Percentiles rank a stretch among this genome's conserved stretches.
Evolutionary conservation across 1,140 invertebrate species (phyloP).

Genomic region (Arion vulgaris): DNA sequence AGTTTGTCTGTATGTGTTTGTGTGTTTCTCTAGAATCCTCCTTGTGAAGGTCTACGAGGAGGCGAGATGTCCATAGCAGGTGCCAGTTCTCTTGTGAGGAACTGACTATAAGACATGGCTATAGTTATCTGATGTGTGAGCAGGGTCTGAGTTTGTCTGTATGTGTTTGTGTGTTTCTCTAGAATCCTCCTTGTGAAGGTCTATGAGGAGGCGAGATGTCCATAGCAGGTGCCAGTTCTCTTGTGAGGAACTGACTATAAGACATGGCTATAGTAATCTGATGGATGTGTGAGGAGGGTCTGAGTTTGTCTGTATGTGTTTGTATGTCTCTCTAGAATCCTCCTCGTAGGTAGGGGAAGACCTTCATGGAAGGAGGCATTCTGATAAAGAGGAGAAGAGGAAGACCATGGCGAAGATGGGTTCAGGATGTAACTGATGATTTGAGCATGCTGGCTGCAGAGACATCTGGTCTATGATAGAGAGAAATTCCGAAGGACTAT

Average conservation of each 20-base stretch:
- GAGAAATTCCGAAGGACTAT: too few species aligned
- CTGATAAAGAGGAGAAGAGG: too few species aligned
- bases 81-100: constrained; percentile 63
- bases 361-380: too few species aligned
- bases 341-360: too few species aligned
- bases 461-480: too few species aligned
- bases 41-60: constrained; percentile 68
- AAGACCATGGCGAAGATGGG: too few species aligned
- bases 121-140: not conserved
- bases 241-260: constrained; percentile 55
- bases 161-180: not conserved
- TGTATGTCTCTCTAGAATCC: too few species aligned
- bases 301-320: not conserved
- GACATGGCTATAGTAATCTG: not conserved
- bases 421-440: too few species aligned
- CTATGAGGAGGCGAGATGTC: constrained; percentile 69
- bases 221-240: constrained; percentile 66
- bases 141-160: not conserved
- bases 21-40: constrained; percentile 67
- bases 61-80: constrained; percentile 70
- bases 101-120: constrained; percentile 31
- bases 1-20: not conserved
- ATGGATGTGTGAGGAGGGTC: not conserved
- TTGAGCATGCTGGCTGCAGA: too few species aligned
- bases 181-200: constrained; percentile 71